A percentile compares a stretch with the other conserved stretches of the same genome.
Evolutionary conservation across 1,140 invertebrate species (phyloP).

Genomic region (Drosophila orena): DNA sequence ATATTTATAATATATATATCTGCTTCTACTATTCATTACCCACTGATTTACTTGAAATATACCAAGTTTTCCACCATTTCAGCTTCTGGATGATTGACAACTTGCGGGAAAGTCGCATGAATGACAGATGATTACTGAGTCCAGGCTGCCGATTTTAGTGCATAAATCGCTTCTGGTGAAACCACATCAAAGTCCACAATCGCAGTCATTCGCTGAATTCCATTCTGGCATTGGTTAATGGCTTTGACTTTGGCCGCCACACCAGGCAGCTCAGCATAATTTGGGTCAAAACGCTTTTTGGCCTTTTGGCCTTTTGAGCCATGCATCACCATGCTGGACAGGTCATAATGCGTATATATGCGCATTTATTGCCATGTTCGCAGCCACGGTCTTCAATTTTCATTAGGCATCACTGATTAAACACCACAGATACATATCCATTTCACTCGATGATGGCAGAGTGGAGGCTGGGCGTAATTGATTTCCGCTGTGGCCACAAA

Average conservation of each 20-base stretch:
- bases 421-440: neutral
- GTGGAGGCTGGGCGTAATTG: neutral
- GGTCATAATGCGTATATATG: conserved; percentile 6
- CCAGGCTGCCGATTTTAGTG: neutral
- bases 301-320: neutral
- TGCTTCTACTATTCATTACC: too few relatives aligned
- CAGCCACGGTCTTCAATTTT: conserved; percentile 4
- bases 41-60: too few relatives aligned
- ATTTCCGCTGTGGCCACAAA: conserved; percentile 10
- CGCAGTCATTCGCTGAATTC: neutral
- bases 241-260: conserved; percentile 9
- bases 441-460: conserved; percentile 4
- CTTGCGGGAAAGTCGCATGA: too few relatives aligned
- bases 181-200: conserved; percentile 3
- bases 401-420: conserved; percentile 9
- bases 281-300: conserved; percentile 11
- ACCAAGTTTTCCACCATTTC: too few relatives aligned
- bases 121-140: neutral
- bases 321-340: conserved; percentile 1
- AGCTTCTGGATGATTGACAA: too few relatives aligned
- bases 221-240: conserved; percentile 4
- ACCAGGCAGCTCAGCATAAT: neutral
- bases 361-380: neutral
- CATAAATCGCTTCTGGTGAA: conserved; percentile 1
- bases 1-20: too few relatives aligned